These are phyloP conservation scores for Trichonephila clavipes DNA, from an alignment of 1,140 invertebrate genomes.

Conservation along the genomic window DNA sequence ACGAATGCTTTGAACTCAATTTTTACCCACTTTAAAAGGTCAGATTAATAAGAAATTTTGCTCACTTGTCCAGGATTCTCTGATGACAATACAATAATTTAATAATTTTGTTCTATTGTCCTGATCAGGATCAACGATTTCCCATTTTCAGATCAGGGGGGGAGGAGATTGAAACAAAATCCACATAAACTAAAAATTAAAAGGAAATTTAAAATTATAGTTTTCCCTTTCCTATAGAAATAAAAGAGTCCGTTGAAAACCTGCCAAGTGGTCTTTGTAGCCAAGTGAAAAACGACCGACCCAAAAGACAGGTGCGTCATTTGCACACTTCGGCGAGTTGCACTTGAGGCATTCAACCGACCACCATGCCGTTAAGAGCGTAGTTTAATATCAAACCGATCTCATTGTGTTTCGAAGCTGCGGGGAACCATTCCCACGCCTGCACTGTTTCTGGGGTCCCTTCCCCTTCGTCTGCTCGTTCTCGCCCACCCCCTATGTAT, in stretches of 20 bases:
- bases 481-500: not conserved
- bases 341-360: not conserved
- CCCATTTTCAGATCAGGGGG: too few relatives aligned
- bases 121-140: too few relatives aligned
- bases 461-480: not conserved
- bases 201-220: not conserved
- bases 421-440: constrained; percentile 64
- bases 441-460: constrained; percentile 1
- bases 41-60: too few relatives aligned
- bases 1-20: too few relatives aligned
- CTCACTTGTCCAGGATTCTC: too few relatives aligned
- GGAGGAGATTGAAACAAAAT: not conserved
- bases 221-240: too few relatives aligned
- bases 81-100: too few relatives aligned
- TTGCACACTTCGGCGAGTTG: not conserved
- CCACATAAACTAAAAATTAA: not conserved
- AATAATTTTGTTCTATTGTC: too few relatives aligned
- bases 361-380: constrained; percentile 31
- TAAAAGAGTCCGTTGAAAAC: not conserved
- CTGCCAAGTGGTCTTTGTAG: not conserved
- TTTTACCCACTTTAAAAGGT: too few relatives aligned
- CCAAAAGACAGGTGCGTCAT: constrained; percentile 1
- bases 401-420: constrained; percentile 15
- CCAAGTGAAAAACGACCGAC: not conserved
- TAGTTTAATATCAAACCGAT: constrained; percentile 40